Evolutionary conservation across 2,888 invertebrate genomes (phyloP), one percentile per base, ranked within the genome.

Genomic region (Cristatella mucedo): DNA sequence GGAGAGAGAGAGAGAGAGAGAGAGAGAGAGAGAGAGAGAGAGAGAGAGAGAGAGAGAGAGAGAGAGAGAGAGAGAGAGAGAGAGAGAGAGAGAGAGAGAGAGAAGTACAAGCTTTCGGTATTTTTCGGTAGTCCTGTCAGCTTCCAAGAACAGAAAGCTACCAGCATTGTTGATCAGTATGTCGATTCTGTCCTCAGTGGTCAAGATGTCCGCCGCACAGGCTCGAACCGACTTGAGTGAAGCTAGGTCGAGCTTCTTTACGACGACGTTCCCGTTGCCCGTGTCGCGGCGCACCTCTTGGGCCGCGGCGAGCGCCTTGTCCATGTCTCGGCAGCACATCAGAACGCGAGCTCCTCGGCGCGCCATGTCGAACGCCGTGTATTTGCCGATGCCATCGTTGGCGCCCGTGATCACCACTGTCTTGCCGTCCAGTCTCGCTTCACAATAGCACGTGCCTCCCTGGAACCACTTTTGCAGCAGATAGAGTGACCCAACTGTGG

Each of bases 331-430:
- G 37, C 60, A 59, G 6, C 56, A 58, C 24, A 61, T 38, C 11
- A 59, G 47, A 3, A 61, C 53, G 41, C 50, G 41, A 4, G 56
- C 59, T 57, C 77, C 63, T 52, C 58, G 49, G 22, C 36, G 44
- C 4, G 55, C 54, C 2, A 61, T 46, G 21, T 59, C 56, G n/a
- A 40, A 43, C 7, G 55, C 60, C 1, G 59, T 57, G 38, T 55
- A 56, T 38, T 54, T 53, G 4, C 61, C 61, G 21, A 61, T 59
- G 1, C 61, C 61, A 21, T 55, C 51, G 40, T 58, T 61, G 2
- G 52, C 56, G 19, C 61, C 61, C 3, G 61, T 62, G n/a, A 61
- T 52, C 5, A 61, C 43, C 4, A 56, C 60, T 7, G 53, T 53
- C 44, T 56, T 57, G 5, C 53, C 54, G 44, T 53, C 51, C 13